Conservation (phyloP, 2,888 invertebrate genomes). For the Pharmacophagus antenor region DNA sequence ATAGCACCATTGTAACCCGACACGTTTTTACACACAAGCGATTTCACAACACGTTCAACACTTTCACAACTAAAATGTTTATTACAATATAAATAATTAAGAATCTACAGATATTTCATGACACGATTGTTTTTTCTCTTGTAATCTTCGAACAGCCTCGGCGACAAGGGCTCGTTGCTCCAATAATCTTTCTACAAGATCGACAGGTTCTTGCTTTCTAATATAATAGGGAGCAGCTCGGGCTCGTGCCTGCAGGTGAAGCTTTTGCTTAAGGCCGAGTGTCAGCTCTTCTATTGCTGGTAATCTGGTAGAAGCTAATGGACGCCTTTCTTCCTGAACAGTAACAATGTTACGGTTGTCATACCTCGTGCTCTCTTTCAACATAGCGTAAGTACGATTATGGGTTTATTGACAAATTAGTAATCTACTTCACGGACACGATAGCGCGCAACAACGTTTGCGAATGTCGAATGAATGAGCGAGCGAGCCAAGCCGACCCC, state of each 20-base stretch:
- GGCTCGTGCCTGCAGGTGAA: slow-evolving; percentile 75
- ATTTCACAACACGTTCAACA: slow-evolving; percentile 80
- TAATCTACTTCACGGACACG: slow-evolving; percentile 50
- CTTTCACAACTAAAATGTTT: slow-evolving; percentile 80
- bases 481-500: slow-evolving; percentile 70
- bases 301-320: slow-evolving; percentile 62
- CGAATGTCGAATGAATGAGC: slow-evolving; percentile 79
- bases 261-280: slow-evolving; percentile 77
- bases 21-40: slow-evolving; percentile 78
- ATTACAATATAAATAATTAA: slow-evolving; percentile 64
- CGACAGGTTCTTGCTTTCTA: slow-evolving; percentile 78
- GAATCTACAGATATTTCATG: slow-evolving; percentile 78
- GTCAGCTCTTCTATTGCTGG: slow-evolving; percentile 75
- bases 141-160: slow-evolving; percentile 75
- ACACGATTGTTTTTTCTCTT: slow-evolving; percentile 76
- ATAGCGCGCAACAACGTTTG: slow-evolving; percentile 67
- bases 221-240: slow-evolving; percentile 77
- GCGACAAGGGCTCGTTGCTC: slow-evolving; percentile 78
- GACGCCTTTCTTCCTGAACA: slow-evolving; percentile 55
- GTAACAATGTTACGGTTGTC: slow-evolving; percentile 49
- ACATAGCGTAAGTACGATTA: slow-evolving; percentile 48
- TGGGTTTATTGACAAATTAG: slow-evolving; percentile 51
- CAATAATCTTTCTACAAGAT: slow-evolving; percentile 72
- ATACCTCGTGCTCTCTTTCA: slow-evolving; percentile 73
- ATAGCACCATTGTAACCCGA: slow-evolving; percentile 82